Base-by-base conservation (phyloP, 1,140 invertebrate species). In the Diorhabda sublineata region DNA sequence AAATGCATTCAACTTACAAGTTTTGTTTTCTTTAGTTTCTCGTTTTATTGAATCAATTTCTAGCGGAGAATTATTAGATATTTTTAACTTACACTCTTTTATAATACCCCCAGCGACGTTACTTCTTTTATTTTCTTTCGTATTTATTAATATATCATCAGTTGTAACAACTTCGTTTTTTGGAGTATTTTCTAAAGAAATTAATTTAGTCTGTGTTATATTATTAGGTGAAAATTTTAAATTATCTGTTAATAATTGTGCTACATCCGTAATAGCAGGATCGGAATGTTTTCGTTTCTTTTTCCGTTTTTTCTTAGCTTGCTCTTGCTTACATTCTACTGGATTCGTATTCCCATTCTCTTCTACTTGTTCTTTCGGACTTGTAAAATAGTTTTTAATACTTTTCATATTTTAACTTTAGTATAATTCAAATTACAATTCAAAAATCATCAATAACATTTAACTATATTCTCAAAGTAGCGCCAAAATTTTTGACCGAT, bases 1-100 rank as follows among this genome's bases (percentile, higher is more conserved):
- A 78, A 89, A 89, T 42, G 85, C 87, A 85, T 89, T 79, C 42
- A 73, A 45, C 75, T 75, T 78, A 62, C 41, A 5, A 43, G 47
- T 52, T 52, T 26, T 42, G 45, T 58, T 59, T n/a, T 57, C 42
- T 58, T 57, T 4, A 63, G 42, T 64, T 59, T 64, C 26, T 64
- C 2, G 6, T 5, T 41, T 9, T 56, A 56, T 7, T 43, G 26
- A 52, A 41, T 57, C 45, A 9, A 9, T 56, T 41, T n/a, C 9
- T 9, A 8, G 26, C 45, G 5, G n/a, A n/a, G 6, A 26, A 26
- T 5, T 11, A 26, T 42, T 8, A 42, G 9, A 56, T 5, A 3
- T 56, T 64, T 47, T 64, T 42, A 41, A 42, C 8, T 56, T n/a
- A n/a, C 26, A 11, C 47, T n/a, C 9, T 66, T 69, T 56, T 26